Percentiles rank a stretch among this genome's conserved stretches.
Evolutionary conservation across 2,113 vertebrate genomes (phyloP).

Genomic region (Carassius carassius): DNA sequence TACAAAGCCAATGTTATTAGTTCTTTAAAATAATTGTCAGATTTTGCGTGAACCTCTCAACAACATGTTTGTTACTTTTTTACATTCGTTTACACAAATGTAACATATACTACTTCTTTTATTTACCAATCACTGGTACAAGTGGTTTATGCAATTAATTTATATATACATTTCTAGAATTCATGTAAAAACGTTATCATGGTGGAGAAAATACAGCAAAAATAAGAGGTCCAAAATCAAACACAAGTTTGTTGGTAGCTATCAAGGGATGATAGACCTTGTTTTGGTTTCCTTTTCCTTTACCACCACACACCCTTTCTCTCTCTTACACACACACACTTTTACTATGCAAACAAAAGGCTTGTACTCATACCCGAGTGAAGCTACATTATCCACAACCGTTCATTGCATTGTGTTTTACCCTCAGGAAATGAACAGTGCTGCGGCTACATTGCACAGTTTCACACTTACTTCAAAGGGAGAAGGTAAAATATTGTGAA

Average conservation of each 20-base stretch:
- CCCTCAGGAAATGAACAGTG: constrained; percentile 65
- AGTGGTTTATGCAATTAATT: background rate
- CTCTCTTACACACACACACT: constrained; percentile 46
- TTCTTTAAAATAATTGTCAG: constrained; percentile 5
- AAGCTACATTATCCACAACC: constrained; percentile 64
- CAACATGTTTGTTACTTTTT: constrained; percentile 3
- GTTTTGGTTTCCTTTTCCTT: constrained; percentile 75
- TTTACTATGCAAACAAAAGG: constrained; percentile 60
- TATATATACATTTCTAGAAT: constrained; percentile 19
- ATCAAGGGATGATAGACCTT: constrained; percentile 66
- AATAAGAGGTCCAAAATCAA: constrained; percentile 39
- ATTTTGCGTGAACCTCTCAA: background rate
- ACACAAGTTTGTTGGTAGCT: constrained; percentile 57
- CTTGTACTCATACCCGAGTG: constrained; percentile 74
- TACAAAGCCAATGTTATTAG: background rate
- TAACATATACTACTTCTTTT: background rate
- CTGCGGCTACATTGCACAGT: constrained; percentile 59
- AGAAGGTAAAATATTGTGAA: constrained; percentile 49
- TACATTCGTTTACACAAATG: constrained; percentile 5
- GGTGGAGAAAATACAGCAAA: constrained; percentile 31
- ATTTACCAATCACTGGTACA: constrained; percentile 9
- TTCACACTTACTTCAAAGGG: constrained; percentile 53
- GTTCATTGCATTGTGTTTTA: constrained; percentile 66
- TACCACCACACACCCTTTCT: constrained; percentile 47
- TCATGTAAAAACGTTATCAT: constrained; percentile 32